Evolutionary conservation across 1,140 invertebrate genomes (phyloP), one percentile per base, ranked within the genome.

Genomic region (Dendrolimus punctatus): DNA sequence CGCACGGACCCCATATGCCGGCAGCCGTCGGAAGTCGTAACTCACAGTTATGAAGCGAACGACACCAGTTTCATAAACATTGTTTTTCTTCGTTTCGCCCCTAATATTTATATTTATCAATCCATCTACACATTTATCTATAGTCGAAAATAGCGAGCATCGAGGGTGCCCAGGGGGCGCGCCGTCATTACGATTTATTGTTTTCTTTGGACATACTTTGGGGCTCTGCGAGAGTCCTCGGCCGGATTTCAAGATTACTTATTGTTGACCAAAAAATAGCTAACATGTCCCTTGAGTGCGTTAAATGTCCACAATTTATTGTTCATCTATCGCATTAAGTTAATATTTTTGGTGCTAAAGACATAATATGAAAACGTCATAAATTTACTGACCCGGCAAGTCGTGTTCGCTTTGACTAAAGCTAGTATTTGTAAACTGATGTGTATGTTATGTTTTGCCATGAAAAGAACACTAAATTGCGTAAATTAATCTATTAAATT

Each of bases 41-140:
- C 74, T 86, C 80, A 86, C 73, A 77, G 78, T 86, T 86, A 86
- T 86, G 83, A 86, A 66, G 78, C 80, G 75, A 73, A 74, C 80
- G 80, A 84, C 83, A 86, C 80, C 71, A 86, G 80, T 86, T 86
- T 84, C 80, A 86, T 84, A 86, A 86, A 86, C 83, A 86, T 84
- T 84, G 83, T 86, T 86, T 84, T 86, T 86, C 83, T 86, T 81
- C 77, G 64, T 83, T 84, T 84, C 80, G 78, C 80, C 83, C 83
- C 83, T 75, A 83, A 83, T 86, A 86, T 86, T 86, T 86, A 82
- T 86, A 86, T 86, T 86, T 86, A 86, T 86, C 80, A 86, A 84
- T 86, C 76, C 80, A 86, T 86, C 82, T 86, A 80, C 76, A 78
- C 80, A 83, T 86, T 86, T 86, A 82, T 82, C 82, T 85, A 85